Evolutionary conservation across 2,888 invertebrate species (phyloP).

Genomic region (Apodemia duryi): DNA sequence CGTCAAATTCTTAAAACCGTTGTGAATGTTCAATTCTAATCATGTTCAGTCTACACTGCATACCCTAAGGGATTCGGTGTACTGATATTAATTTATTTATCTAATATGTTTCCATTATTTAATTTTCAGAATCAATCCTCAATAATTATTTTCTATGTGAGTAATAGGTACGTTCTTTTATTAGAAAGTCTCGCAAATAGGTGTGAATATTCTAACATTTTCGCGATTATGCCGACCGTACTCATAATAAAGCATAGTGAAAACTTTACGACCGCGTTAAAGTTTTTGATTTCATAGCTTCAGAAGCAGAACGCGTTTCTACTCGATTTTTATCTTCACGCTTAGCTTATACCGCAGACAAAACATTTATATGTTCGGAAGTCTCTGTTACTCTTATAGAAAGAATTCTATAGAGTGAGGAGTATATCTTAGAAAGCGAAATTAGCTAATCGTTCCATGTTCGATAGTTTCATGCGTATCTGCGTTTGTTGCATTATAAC

Average conservation of each 20-base stretch:
- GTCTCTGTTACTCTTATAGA: constrained; percentile 1
- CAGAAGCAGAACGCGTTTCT: constrained; percentile 25
- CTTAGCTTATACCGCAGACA: not conserved
- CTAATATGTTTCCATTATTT: too few species aligned
- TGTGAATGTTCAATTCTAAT: too few species aligned
- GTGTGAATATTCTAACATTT: constrained; percentile 1
- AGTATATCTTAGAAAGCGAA: constrained; percentile 26
- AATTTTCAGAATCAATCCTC: too few species aligned
- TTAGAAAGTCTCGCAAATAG: not conserved
- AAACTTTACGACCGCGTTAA: constrained; percentile 21
- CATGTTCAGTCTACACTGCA: too few species aligned
- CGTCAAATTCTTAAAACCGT: too few species aligned
- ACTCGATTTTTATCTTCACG: constrained; percentile 28
- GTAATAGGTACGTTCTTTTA: too few species aligned
- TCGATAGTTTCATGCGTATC: constrained; percentile 27
- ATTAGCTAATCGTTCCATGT: constrained; percentile 28
- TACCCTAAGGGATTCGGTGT: too few species aligned
- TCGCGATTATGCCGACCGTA: not conserved
- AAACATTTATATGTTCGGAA: constrained; percentile 5
- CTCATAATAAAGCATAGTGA: constrained; percentile 8
- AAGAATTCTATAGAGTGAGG: not conserved
- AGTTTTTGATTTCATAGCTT: constrained; percentile 24
- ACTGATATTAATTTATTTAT: too few species aligned
- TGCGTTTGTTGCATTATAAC: constrained; percentile 22
- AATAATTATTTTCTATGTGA: too few species aligned